Evolutionary conservation across 2,113 vertebrate genomes (phyloP), one percentile per base, ranked within the genome.

Genomic region (Saguinus imperator): DNA sequence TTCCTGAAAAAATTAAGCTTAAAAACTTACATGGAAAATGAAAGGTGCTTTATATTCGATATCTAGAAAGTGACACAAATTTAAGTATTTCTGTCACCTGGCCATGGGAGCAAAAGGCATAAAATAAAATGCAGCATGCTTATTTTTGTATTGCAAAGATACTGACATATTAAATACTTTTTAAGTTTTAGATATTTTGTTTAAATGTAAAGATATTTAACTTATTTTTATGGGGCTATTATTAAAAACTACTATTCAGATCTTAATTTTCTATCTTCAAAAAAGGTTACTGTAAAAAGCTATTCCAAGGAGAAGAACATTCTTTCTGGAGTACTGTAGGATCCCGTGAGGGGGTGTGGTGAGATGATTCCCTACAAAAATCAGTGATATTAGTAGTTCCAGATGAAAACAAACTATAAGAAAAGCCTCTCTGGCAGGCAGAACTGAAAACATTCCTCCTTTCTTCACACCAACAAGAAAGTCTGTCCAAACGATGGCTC

Each of bases 201-300:
- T 96, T 72, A 89, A 83, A 70, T 80, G 95, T 72, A 89, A 83
- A 76, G 45, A 7, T 43, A 45, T 92, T 89, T 64, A 58, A 70
- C 37, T 83, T 57, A 66, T 83, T 92, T 57, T 79, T 92, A 82
- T 73, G 64, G 57, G 32, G 25, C 50, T 76, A 64, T 50, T 87
- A 66, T 43, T 87, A 66, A 94, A 68, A 79, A 43, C 52, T 79
- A 43, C 45, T 82, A 87, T 37, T 91, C n/a, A 57, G 73, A 61
- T 68, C 37, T 81, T 72, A 58, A 61, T 52, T 77, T 86, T 37
- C 66, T 81, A 2, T 25, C 32, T 45, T 58, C 61, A 52, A 35
- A 80, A 72, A 66, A 40, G 43, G 21, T 72, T 58, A 32, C 52
- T 27, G 17, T 50, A 66, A 32, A 83, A 95, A 29, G 45, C 66